Evolutionary conservation across 1,140 invertebrate species (phyloP).

Genomic region (Dolichoris vasculosae): DNA sequence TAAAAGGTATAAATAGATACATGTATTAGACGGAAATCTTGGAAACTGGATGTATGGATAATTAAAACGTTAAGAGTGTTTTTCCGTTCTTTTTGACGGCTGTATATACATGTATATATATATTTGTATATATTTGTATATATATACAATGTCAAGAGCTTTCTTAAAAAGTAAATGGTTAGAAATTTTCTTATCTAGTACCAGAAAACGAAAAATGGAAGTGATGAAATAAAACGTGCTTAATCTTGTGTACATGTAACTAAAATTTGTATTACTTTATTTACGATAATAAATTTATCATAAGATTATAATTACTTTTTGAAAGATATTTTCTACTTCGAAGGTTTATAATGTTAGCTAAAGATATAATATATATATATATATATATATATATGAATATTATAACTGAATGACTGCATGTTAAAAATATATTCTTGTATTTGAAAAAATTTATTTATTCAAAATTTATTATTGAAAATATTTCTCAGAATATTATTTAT

Average conservation of each 20-base stretch:
- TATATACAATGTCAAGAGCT: neutral
- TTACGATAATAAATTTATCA: neutral
- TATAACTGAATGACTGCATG: too few species aligned
- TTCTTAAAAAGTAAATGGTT: neutral
- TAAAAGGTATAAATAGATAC: neutral
- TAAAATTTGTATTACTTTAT: neutral
- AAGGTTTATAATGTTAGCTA: too few species aligned
- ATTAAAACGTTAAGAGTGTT: neutral
- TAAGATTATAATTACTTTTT: neutral
- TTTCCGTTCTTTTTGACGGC: neutral
- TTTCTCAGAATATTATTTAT: too few species aligned
- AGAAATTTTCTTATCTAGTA: neutral
- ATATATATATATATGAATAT: too few species aligned
- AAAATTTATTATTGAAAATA: too few species aligned
- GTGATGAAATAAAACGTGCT: neutral
- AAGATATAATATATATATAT: too few species aligned
- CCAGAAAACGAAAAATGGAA: neutral
- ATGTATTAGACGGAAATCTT: neutral
- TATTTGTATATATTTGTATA: too few species aligned
- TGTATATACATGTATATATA: too few species aligned
- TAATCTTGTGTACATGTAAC: neutral
- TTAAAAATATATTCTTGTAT: neutral
- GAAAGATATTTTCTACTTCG: too few species aligned
- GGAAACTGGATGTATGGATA: neutral
- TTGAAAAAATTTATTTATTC: too few species aligned